Conservation (phyloP, 2,888 invertebrate genomes). For the Rotaria socialis region DNA sequence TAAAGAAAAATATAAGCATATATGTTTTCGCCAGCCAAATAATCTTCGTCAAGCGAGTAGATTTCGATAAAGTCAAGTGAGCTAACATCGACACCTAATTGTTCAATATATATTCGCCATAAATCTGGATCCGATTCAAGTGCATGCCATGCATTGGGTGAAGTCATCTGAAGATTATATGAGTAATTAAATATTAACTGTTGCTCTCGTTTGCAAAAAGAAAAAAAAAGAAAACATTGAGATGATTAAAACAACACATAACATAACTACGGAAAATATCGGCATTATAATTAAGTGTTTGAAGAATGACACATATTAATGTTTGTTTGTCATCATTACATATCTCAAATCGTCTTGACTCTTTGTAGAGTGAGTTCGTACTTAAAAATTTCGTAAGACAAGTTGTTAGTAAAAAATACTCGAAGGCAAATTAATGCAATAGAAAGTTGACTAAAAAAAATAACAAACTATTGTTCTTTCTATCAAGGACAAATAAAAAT, state of each 20-base stretch:
- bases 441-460: neutral
- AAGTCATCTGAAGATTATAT: neutral
- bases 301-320: neutral
- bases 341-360: too few species aligned
- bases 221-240: too few species aligned
- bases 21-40: neutral
- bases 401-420: neutral
- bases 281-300: neutral
- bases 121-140: slow-evolving; percentile 32
- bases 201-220: neutral
- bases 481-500: neutral
- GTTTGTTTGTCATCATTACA: too few species aligned
- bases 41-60: neutral
- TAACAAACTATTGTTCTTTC: too few species aligned
- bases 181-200: neutral
- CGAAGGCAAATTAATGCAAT: neutral
- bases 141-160: neutral
- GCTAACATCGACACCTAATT: neutral
- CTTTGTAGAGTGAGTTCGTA: too few species aligned
- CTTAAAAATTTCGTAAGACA: neutral
- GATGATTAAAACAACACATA: too few species aligned
- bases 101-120: neutral
- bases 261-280: neutral
- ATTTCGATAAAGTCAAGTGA: slow-evolving; percentile 20
- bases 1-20: slow-evolving; percentile 7